These are phyloP conservation scores for Ethmia dodecea DNA, from an alignment of 2,888 invertebrate genomes.

Conservation along the genomic window DNA sequence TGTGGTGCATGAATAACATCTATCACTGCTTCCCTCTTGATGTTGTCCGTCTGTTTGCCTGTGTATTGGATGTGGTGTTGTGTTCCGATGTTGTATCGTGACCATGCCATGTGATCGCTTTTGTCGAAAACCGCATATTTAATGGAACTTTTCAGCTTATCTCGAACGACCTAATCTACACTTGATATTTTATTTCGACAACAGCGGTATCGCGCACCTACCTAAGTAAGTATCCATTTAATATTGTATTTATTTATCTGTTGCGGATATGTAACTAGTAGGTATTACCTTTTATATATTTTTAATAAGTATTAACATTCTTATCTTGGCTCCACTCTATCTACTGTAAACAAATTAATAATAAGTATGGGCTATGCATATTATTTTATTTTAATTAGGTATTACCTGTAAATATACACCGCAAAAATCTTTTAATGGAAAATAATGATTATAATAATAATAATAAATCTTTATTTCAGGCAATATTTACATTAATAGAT, in stretches of 20 bases:
- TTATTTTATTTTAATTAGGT: too few relatives aligned
- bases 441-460: too few relatives aligned
- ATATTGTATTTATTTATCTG: neutral
- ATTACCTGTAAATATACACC: too few relatives aligned
- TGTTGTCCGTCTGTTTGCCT: constrained; percentile 35
- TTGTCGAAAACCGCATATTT: constrained; percentile 43
- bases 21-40: constrained; percentile 46
- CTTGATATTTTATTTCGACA: constrained; percentile 36
- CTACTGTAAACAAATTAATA: too few relatives aligned
- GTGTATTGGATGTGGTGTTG: constrained; percentile 65
- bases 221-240: constrained; percentile 35
- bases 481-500: too few relatives aligned
- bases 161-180: constrained; percentile 4
- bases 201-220: constrained; percentile 39
- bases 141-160: constrained; percentile 2
- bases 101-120: constrained; percentile 49
- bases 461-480: too few relatives aligned
- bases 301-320: neutral
- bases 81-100: constrained; percentile 47
- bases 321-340: too few relatives aligned
- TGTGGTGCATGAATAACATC: constrained; percentile 78
- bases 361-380: too few relatives aligned
- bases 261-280: neutral
- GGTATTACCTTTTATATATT: neutral
- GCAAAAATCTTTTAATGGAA: too few relatives aligned